Evolutionary conservation across 1,140 invertebrate species (phyloP).

Genomic region (Drosophila sproati): DNA sequence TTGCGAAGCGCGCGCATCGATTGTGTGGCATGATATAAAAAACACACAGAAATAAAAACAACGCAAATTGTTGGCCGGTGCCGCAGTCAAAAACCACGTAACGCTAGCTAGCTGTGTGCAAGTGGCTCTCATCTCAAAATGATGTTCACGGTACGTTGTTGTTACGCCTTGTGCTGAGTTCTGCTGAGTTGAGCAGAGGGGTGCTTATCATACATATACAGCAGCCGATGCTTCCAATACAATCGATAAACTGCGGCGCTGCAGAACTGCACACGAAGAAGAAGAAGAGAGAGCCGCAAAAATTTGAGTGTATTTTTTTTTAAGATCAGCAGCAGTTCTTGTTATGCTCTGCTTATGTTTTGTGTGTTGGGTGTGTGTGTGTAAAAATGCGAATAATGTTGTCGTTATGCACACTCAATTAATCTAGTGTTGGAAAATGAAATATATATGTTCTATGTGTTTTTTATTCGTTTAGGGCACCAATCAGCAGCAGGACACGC

Average conservation of each 20-base stretch:
- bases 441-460: constrained; percentile 8
- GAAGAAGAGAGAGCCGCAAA: no score
- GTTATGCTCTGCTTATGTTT: no score
- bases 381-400: no score
- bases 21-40: constrained; percentile 52
- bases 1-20: constrained; percentile 45
- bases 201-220: constrained; percentile 11
- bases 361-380: no score
- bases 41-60: constrained; percentile 37
- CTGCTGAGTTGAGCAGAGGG: constrained; percentile 7
- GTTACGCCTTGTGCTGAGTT: constrained; percentile 17
- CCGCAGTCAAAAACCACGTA: constrained; percentile 49
- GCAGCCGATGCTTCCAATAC: constrained; percentile 15
- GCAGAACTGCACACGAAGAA: constrained; percentile 32
- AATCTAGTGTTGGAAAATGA: no score
- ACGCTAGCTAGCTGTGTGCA: constrained; percentile 35
- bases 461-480: constrained; percentile 90
- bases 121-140: constrained; percentile 54
- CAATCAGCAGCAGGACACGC: constrained; percentile 98
- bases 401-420: no score
- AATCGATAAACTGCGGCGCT: constrained; percentile 33
- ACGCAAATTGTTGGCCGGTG: constrained; percentile 16
- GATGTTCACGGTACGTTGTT: constrained; percentile 82
- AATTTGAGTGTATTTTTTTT: no score
- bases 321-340: no score